Base-by-base conservation (phyloP, 2,888 invertebrate species). In the Xestia sexstrigata region DNA sequence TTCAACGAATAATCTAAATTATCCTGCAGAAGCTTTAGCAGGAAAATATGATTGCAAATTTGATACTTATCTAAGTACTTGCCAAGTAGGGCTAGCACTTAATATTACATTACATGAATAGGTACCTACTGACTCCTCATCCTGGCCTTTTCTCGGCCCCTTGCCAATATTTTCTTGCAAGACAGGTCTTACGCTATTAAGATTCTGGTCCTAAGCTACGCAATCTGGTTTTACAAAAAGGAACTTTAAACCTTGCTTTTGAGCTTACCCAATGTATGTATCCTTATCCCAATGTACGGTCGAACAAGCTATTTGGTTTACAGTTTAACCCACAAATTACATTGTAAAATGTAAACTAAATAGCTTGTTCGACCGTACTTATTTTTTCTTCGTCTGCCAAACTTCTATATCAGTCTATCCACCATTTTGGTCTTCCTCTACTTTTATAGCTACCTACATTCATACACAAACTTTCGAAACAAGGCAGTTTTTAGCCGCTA, bases 81-180 rank as follows among this genome's bases (percentile, higher is more conserved):
- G 83, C 60, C 65, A 78, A 83, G 39, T 70, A 78, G 69, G 58
- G 20, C 63, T 55, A 52, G 17, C 26, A 13, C 35, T 70, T 55
- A 77, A 35, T 65, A n/a, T 69, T 30, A 70, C 52, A 70, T 65
- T 47, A 42, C 68, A 47, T 63, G 30, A 45, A 65, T 77, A 35
- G 35, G 35, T 35, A 49, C 65, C 67, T 62, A 42, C 26, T 65
- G 42, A 35, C 20, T 65, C 47, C 35, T 58, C 42, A 83, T 70
- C 5, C n/a, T 47, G 39, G 42, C 39, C 39, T 55, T 49, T 83
- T 39, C 52, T 80, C 30, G 79, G 70, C 70, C 23, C 17, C 9
- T 66, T 79, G 79, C 84, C 80, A 80, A n/a, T 52, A 78, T 70
- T 78, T 69, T n/a, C 69, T 66, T 70, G 35, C 17, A 52, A 69